Percentiles rank a stretch among this genome's conserved stretches.
Evolutionary conservation across 2,113 vertebrate genomes (phyloP).

Genomic region (Lucifuga dentata): DNA sequence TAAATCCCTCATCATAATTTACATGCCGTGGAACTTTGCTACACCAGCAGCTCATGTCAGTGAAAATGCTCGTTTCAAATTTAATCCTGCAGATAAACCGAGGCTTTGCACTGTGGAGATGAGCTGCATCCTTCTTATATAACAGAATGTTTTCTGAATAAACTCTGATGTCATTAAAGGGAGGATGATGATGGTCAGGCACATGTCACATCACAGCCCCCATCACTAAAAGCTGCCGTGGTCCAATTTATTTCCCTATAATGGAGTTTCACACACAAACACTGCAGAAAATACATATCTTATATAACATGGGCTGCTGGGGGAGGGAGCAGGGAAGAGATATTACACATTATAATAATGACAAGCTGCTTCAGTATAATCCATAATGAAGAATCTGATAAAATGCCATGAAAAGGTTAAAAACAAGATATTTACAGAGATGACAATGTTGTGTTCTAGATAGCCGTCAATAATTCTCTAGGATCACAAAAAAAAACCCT

Average conservation of each 20-base stretch:
- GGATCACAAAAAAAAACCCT: background rate
- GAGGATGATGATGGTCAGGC: background rate
- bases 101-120: slow-evolving; percentile 20
- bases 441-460: too few relatives aligned
- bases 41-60: background rate
- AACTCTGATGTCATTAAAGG: slow-evolving; percentile 24
- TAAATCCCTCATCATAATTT: slow-evolving; percentile 3
- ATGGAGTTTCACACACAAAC: slow-evolving; percentile 37
- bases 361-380: background rate
- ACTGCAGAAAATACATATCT: slow-evolving; percentile 42
- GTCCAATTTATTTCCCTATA: slow-evolving; percentile 39
- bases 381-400: background rate
- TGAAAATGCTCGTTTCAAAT: background rate
- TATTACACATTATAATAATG: slow-evolving; percentile 7
- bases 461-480: too few relatives aligned
- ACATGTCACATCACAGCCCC: slow-evolving; percentile 1
- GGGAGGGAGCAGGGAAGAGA: slow-evolving; percentile 17
- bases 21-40: background rate
- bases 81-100: background rate
- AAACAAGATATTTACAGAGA: background rate
- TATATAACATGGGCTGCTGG: slow-evolving; percentile 52
- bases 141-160: slow-evolving; percentile 63
- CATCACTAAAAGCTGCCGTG: slow-evolving; percentile 22
- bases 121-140: slow-evolving; percentile 63
- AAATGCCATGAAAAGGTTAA: background rate